phyloP scores from a whole-genome alignment of 2,113 vertebrate genomes.

The Nerophis ophidion region DNA sequence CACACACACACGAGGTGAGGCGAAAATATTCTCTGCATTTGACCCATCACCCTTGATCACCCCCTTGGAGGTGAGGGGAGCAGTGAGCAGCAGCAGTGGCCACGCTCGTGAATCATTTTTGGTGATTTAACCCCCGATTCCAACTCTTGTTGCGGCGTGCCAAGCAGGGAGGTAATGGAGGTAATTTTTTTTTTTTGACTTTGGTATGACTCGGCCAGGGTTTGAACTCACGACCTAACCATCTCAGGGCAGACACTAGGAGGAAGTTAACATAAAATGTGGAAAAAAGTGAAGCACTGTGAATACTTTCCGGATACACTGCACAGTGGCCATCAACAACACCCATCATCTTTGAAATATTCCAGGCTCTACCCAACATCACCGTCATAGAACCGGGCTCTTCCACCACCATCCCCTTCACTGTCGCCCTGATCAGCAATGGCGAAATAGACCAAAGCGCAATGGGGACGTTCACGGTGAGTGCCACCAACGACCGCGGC shows the following conservation, averaged over 20 bases:
- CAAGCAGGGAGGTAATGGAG: not conserved
- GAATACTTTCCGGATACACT: not conserved
- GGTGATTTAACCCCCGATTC: not conserved
- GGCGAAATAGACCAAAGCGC: constrained; percentile 17
- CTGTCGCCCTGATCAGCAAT: constrained; percentile 14
- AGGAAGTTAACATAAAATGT: too few relatives aligned
- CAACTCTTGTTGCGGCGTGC: not conserved
- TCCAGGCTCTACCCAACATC: constrained; percentile 34
- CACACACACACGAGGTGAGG: too few relatives aligned
- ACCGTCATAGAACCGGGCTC: constrained; percentile 50
- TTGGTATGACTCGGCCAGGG: accelerated
- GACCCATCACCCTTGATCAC: too few relatives aligned
- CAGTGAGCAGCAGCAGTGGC: too few relatives aligned
- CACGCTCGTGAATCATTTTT: too few relatives aligned
- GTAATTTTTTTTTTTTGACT: too few relatives aligned
- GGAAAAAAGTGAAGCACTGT: too few relatives aligned
- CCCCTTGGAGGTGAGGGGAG: too few relatives aligned
- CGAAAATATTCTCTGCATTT: too few relatives aligned
- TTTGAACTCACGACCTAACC: too few relatives aligned
- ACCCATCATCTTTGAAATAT: not conserved
- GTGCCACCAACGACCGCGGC: constrained; percentile 51
- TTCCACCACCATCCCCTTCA: constrained; percentile 45
- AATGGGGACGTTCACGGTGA: constrained; percentile 33
- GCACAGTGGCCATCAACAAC: not conserved
- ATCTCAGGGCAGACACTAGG: too few relatives aligned